Evolutionary conservation across 30 jellyfish, hydroid and myxozoan species (phyloP).

Genomic region (Cassiopea andromeda): DNA sequence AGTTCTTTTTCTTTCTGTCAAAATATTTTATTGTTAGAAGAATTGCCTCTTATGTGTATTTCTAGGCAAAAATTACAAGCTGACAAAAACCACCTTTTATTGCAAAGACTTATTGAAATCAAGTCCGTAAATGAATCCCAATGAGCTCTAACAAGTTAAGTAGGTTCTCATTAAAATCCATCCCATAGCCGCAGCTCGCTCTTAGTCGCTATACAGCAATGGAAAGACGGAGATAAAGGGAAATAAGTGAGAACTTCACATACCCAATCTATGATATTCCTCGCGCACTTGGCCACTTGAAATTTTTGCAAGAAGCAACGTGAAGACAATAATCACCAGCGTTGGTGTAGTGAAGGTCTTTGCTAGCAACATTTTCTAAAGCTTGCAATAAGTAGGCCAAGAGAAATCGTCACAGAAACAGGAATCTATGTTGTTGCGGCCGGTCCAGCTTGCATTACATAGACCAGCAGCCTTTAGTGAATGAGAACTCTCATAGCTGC

Average conservation of each 20-base stretch:
- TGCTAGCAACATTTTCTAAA: not conserved
- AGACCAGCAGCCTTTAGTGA: not conserved
- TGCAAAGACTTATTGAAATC: too few relatives aligned
- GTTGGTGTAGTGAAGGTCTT: not conserved
- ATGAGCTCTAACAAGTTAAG: too few relatives aligned
- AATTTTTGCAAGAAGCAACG: not conserved
- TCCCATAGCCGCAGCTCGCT: too few relatives aligned
- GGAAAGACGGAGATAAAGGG: not conserved
- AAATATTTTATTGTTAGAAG: too few relatives aligned
- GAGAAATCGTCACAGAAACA: not conserved
- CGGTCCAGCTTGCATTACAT: not conserved
- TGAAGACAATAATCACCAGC: not conserved
- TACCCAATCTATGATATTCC: not conserved
- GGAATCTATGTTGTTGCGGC: not conserved
- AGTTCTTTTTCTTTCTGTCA: too few relatives aligned
- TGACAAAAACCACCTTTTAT: too few relatives aligned
- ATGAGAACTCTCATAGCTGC: not conserved
- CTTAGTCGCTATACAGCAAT: not conserved
- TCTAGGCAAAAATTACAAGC: too few relatives aligned
- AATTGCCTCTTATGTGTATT: too few relatives aligned
- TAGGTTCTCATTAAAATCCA: too few relatives aligned
- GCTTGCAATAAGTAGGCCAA: not conserved
- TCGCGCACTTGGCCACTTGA: not conserved
- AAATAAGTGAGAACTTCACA: not conserved
- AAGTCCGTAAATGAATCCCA: too few relatives aligned